Evolutionary conservation across 2,113 vertebrate species (phyloP).

Genomic region (Aspidoscelis tigris): DNA sequence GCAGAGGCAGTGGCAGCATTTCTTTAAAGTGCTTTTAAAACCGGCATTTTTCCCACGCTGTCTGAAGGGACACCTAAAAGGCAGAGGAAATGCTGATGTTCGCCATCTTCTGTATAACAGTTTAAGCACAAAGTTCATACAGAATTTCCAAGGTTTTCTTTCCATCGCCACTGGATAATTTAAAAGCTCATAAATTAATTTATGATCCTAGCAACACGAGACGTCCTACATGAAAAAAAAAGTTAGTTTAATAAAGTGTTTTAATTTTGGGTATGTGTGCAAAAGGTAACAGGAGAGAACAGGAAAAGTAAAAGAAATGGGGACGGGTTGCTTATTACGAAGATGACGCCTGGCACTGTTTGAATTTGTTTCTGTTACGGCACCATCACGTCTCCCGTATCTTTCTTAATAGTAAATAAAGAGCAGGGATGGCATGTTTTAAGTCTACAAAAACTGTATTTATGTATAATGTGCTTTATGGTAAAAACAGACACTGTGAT

Average conservation of each 20-base stretch:
- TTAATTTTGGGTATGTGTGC: conserved; percentile 25
- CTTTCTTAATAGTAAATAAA: conserved; percentile 58
- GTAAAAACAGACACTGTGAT: conserved; percentile 46
- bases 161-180: not conserved
- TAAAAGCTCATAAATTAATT: not conserved
- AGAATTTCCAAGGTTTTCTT: not conserved
- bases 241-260: not conserved
- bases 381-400: conserved; percentile 46
- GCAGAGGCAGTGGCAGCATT: no score
- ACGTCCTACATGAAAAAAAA: not conserved
- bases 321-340: conserved; percentile 48
- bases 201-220: not conserved
- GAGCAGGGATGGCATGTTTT: conserved; percentile 35
- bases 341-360: conserved; percentile 35
- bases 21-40: no score
- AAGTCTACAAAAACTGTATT: conserved; percentile 53
- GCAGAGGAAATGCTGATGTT: not conserved
- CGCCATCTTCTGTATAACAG: not conserved
- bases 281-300: conserved; percentile 46
- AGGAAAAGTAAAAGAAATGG: conserved; percentile 3
- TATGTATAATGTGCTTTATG: conserved; percentile 32
- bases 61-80: no score
- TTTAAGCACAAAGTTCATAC: not conserved
- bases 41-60: no score
- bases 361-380: conserved; percentile 40